Conservation (phyloP, 1,140 invertebrate species). For the Maconellicoccus hirsutus region DNA sequence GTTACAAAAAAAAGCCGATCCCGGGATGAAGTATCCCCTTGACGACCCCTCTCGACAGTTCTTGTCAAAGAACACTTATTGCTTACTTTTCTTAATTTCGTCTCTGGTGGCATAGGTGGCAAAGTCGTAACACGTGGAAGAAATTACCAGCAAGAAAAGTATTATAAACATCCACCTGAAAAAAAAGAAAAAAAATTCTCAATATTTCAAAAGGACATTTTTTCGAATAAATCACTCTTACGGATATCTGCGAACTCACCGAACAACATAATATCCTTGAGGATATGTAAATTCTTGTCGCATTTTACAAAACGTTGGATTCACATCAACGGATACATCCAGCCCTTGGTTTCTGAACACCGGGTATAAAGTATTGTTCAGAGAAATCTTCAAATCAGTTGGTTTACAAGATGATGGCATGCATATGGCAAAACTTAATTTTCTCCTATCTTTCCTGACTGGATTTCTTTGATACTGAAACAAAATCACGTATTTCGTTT, state of each 20-base stretch:
- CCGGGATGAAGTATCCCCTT: no score
- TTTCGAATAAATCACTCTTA: no score
- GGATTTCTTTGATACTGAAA: conserved; percentile 8
- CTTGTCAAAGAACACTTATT: no score
- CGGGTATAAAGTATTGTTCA: background rate
- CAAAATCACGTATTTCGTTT: background rate
- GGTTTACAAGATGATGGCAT: background rate
- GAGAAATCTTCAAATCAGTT: background rate
- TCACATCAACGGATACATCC: background rate
- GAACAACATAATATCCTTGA: background rate
- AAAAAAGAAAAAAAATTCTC: background rate
- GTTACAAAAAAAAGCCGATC: no score
- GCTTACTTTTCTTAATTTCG: background rate
- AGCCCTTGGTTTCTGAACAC: background rate
- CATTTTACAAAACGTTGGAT: background rate
- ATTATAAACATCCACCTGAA: background rate
- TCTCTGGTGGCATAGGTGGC: background rate
- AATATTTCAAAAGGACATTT: no score
- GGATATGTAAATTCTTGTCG: background rate
- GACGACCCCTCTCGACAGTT: no score
- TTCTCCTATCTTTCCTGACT: background rate
- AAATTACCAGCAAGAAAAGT: background rate
- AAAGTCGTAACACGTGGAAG: background rate
- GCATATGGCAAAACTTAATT: background rate
- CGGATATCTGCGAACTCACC: background rate